Base-by-base conservation (phyloP, 2,888 invertebrate genomes). In the Cataglyphis livida region DNA sequence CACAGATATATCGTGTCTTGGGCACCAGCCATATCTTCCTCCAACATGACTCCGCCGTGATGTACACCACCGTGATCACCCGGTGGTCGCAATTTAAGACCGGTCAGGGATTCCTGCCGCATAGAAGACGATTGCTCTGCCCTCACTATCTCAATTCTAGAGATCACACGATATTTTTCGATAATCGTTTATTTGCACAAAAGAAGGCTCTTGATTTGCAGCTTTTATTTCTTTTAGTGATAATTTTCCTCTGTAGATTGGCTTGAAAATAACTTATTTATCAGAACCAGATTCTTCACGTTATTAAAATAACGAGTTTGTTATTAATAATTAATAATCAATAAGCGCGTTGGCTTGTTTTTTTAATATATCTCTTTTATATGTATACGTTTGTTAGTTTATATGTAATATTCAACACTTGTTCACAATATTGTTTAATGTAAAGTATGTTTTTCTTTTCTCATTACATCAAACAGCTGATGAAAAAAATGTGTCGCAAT, bases 1-100 rank as follows among this genome's bases (percentile, higher is more conserved):
- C 99, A 99, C 95, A 99, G 95, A 95, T 99, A 99, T 93, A 99
- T 98, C 82, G 99, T 99, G 95, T 99, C 99, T 95, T 98, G 98
- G 66, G 98, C 98, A 91, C 98, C 98, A 91, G 97, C 97, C 96
- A 97, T 97, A 92, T 97, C 97, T 93, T 95, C 95, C 87, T 96
- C 95, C 92, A 95, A 94, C 94, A 95, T 94, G 92, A 94, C 90
- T 78, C 90, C 92, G 85, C 92, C 92, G 92, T 92, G 91, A 89
- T 93, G 92, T 32, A 85, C 87, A 85, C 85, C 90, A 68, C 88
- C 85, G 89, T 92, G 90, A 81, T 93, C 93, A 84, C 91, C 92
- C 89, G 92, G 89, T 85, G 93, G 92, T 87, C 92, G 91, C 90
- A 93, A 87, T 85, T 93, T 93, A 87, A 93, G 89, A 89, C 91